Evolutionary conservation across 2,888 invertebrate genomes (phyloP), one percentile per base, ranked within the genome.

Genomic region (Choristoneura rosaceana): DNA sequence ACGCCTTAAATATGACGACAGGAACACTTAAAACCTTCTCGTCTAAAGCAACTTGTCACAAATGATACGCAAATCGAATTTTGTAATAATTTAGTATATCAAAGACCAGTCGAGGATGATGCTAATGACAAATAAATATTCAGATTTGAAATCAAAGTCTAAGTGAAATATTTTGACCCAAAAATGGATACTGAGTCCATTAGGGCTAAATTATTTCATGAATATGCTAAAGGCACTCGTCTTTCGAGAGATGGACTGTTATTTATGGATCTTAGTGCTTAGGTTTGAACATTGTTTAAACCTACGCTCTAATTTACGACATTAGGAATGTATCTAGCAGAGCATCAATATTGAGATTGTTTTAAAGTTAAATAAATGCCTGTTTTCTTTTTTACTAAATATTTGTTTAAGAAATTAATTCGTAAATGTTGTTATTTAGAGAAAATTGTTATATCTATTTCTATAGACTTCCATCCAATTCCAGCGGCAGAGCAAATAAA

Each of bases 91-190:
- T 55, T 25, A 55, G 55, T 55, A 25, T 25, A 12, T 55, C 55
- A 55, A 55, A 55, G 55, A 12, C 55, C 7, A 55, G 55, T 55
- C 10, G 25, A 25, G 25, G 25, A 55, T 25, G 55, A 55, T 55
- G 55, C 25, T 55, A 25, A 50, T 63, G 34, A 1, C 25, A 34
- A 14, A 67, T 62, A 62, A 67, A 67, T 71, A 71, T 67, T 67
- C 62, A 62, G n/a, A 41, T 47, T 58, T 52, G n/a, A 45, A 14
- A 63, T 55, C 71, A 71, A 71, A 71, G 62, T 67, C 38, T 61
- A 67, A 63, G 55, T 67, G 47, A 67, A 62, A 67, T 71, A 62
- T 67, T 67, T 62, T 8, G 43, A 45, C 66, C 70, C 67, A 62
- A 58, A 67, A 67, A 71, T 62, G 66, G 62, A 38, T 55, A 67